These are phyloP conservation scores for Julus scanicus DNA, from an alignment of 2,888 invertebrate genomes.

Conservation along the genomic window DNA sequence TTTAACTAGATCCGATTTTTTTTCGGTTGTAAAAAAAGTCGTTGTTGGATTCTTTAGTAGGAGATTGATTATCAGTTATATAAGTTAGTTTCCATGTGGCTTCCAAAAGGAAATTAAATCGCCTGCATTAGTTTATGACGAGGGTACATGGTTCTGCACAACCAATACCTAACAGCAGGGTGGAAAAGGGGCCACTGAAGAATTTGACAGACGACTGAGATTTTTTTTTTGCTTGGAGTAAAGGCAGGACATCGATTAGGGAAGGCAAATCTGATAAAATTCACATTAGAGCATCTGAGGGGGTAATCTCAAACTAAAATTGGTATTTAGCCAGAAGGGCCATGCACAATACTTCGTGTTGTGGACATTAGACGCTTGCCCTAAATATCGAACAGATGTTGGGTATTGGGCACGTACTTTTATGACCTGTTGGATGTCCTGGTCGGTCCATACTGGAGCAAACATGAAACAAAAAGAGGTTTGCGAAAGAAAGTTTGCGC, in stretches of 20 bases:
- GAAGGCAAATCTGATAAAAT: not conserved
- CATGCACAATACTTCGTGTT: not conserved
- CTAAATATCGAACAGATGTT: not conserved
- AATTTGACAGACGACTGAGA: not conserved
- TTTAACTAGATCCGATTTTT: conserved; percentile 38
- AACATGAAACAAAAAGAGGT: too few species aligned
- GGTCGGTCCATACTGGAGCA: too few species aligned
- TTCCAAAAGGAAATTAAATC: conserved; percentile 24
- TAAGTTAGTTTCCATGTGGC: conserved; percentile 8
- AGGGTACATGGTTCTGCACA: not conserved
- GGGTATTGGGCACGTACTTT: too few species aligned
- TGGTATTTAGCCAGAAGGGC: not conserved
- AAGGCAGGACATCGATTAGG: not conserved
- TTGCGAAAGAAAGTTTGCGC: too few species aligned
- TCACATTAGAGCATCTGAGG: not conserved
- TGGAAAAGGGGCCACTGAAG: not conserved
- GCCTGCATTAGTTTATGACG: not conserved
- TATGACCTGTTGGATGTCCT: too few species aligned
- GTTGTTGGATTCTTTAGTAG: not conserved
- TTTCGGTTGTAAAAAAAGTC: not conserved
- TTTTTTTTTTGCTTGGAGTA: not conserved
- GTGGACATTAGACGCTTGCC: not conserved
- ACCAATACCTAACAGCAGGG: not conserved
- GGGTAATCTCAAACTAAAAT: not conserved
- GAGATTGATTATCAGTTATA: not conserved